phyloP scores from a whole-genome alignment of 2,797 vertebrate genomes.

The Phyllotis vaccarum region DNA sequence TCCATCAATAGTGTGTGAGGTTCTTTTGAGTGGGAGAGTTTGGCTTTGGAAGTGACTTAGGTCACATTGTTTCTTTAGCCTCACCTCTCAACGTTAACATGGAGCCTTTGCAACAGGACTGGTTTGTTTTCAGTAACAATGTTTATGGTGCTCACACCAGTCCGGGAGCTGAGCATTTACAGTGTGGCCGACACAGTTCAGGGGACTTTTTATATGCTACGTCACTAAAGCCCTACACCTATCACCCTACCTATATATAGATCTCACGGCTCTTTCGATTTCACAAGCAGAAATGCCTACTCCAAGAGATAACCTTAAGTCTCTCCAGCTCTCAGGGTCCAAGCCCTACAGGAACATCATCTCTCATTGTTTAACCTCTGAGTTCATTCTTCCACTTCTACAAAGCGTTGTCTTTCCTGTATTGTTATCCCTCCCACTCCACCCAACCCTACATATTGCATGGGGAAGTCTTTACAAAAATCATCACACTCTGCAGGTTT shows the following conservation, averaged over 20 bases:
- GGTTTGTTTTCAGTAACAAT: not conserved
- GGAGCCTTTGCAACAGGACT: not conserved
- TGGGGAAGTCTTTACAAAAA: not conserved
- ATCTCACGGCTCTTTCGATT: not conserved
- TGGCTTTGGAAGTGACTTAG: not conserved
- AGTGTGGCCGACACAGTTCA: not conserved
- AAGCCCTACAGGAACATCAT: not conserved
- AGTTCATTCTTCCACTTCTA: constrained; percentile 13
- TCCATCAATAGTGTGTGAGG: constrained; percentile 19
- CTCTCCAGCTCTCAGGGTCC: not conserved
- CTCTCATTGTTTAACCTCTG: not conserved
- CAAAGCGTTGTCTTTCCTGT: not conserved
- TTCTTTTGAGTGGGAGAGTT: not conserved
- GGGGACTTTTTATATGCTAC: not conserved
- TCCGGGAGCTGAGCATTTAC: not conserved
- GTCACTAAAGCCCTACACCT: not conserved
- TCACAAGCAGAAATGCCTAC: not conserved
- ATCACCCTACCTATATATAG: fast-evolving
- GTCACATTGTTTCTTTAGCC: not conserved
- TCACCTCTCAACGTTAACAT: not conserved
- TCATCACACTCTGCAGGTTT: not conserved
- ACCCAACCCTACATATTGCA: not conserved
- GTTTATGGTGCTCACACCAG: not conserved
- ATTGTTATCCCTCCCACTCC: not conserved
- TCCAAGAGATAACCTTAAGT: not conserved